Conservation (phyloP, 2,797 vertebrate species). For the Threskiornis aethiopicus region DNA sequence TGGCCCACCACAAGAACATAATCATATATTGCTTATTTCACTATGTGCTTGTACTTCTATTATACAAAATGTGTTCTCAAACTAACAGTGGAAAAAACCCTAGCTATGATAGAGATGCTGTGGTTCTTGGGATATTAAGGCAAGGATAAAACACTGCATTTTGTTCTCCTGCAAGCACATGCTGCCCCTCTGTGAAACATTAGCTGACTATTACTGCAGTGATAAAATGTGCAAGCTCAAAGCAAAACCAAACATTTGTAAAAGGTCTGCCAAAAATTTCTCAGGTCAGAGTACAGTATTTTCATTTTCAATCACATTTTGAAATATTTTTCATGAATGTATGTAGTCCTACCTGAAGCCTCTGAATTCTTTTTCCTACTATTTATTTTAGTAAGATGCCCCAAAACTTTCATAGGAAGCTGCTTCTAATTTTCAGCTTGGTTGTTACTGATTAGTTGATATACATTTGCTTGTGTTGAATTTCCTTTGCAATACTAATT, state of each 20-base stretch:
- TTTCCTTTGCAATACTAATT: background rate
- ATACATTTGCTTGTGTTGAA: background rate
- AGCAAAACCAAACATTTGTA: background rate
- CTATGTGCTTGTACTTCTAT: background rate
- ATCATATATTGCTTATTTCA: rapidly evolving
- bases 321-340: background rate
- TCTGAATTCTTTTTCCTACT: background rate
- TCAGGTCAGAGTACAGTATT: background rate
- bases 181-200: background rate
- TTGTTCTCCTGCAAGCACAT: background rate
- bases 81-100: rapidly evolving
- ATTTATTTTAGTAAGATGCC: background rate
- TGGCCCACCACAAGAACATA: rapidly evolving
- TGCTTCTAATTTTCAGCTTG: background rate
- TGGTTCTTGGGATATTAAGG: background rate
- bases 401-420: background rate
- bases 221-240: background rate
- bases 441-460: background rate
- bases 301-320: background rate
- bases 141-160: background rate
- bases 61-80: rapidly evolving
- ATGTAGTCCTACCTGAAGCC: background rate
- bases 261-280: background rate
- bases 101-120: rapidly evolving
- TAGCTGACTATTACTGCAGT: background rate